Evolutionary conservation across 2,113 vertebrate species (phyloP).

Genomic region (Paracyprichromis sp.): DNA sequence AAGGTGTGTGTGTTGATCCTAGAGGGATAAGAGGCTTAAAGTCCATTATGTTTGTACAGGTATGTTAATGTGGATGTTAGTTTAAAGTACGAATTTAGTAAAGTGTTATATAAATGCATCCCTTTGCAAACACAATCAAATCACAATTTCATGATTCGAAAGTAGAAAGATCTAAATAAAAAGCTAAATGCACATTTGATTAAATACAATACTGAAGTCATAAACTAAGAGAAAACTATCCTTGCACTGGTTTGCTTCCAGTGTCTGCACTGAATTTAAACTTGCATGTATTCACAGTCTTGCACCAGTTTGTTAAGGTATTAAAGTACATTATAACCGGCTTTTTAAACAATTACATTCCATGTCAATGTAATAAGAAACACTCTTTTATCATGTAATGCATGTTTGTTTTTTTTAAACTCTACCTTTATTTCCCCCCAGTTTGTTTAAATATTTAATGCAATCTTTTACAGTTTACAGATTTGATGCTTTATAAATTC

Average conservation of each 20-base stretch:
- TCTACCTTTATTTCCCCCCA: neutral
- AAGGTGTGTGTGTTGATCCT: neutral
- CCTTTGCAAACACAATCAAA: neutral
- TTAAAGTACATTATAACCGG: neutral
- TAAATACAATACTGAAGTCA: neutral
- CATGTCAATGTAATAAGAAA: neutral
- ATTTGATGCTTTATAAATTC: neutral
- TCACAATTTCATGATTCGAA: fast-evolving
- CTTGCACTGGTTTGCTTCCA: neutral
- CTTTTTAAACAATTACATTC: fast-evolving
- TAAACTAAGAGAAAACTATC: neutral
- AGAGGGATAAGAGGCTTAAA: neutral
- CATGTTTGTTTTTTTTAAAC: neutral
- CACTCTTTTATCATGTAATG: neutral
- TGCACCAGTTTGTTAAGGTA: neutral
- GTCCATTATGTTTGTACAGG: too few relatives aligned
- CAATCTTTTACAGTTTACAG: neutral
- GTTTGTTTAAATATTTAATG: neutral
- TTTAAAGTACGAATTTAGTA: neutral
- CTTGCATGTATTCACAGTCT: neutral
- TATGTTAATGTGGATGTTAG: neutral
- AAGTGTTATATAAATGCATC: neutral
- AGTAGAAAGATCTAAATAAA: neutral
- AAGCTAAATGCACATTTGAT: neutral
- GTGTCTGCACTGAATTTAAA: neutral